phyloP scores from a whole-genome alignment of 2,113 vertebrate species.

The Festucalex cinctus region DNA sequence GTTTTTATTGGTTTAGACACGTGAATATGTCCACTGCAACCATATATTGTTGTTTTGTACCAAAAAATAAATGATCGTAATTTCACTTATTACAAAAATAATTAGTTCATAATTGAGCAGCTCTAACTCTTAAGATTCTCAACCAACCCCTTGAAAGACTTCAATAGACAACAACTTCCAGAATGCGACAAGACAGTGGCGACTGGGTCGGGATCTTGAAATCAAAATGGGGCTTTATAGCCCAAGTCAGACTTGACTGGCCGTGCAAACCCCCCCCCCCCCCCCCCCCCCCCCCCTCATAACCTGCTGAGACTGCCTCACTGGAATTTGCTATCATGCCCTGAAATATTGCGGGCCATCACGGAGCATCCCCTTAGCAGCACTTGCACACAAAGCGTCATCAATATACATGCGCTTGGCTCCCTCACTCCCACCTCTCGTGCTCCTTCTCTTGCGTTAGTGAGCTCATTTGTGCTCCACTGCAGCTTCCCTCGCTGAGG shows the following conservation, averaged over 20 bases:
- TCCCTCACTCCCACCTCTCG: slow-evolving; percentile 11
- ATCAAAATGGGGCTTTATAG: not conserved
- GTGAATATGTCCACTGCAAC: too few relatives aligned
- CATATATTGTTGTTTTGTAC: too few relatives aligned
- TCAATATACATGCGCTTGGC: slow-evolving; percentile 50
- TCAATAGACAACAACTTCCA: not conserved
- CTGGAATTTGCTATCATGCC: slow-evolving; percentile 29
- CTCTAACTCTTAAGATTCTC: too few relatives aligned
- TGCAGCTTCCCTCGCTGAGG: slow-evolving; percentile 44
- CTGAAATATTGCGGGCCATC: not conserved
- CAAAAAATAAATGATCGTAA: too few relatives aligned
- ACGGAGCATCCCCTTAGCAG: slow-evolving; percentile 15
- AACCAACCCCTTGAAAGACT: too few relatives aligned
- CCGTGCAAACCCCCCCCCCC: slow-evolving; percentile 58
- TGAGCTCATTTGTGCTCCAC: slow-evolving; percentile 40
- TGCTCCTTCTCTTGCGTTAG: slow-evolving; percentile 28
- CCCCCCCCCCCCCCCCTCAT: slow-evolving; percentile 45
- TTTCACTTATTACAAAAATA: too few relatives aligned
- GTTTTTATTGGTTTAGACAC: too few relatives aligned
- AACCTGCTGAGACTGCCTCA: slow-evolving; percentile 44
- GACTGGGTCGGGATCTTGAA: not conserved
- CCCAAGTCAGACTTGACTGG: slow-evolving; percentile 35
- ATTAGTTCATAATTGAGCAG: too few relatives aligned
- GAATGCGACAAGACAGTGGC: not conserved
- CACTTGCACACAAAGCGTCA: slow-evolving; percentile 24